These are phyloP conservation scores for Oreochromis aureus DNA, from an alignment of 2,113 vertebrate genomes.

Conservation along the genomic window DNA sequence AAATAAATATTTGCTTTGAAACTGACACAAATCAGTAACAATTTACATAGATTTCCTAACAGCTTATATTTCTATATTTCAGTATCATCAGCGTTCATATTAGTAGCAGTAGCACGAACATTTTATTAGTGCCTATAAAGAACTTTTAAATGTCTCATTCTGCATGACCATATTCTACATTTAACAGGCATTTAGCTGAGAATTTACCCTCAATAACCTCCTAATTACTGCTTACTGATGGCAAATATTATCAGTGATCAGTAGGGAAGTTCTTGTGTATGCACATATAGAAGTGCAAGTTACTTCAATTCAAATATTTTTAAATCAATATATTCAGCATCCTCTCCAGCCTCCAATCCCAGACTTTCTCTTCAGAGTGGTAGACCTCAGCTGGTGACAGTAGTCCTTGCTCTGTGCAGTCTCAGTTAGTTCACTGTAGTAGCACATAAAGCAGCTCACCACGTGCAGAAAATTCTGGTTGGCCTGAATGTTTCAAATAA, in stretches of 20 bases:
- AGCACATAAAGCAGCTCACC: not conserved
- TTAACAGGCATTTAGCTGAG: not conserved
- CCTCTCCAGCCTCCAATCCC: not conserved
- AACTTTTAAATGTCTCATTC: not conserved
- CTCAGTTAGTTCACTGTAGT: not conserved
- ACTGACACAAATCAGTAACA: not conserved
- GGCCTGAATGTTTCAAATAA: not conserved
- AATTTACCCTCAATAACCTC: not conserved
- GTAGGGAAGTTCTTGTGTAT: not conserved
- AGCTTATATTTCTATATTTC: not conserved
- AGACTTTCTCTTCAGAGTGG: not conserved
- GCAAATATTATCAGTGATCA: not conserved
- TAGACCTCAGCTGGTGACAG: not conserved
- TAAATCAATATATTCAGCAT: not conserved
- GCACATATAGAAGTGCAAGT: not conserved
- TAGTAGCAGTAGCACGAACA: not conserved
- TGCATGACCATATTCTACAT: not conserved
- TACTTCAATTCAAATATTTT: not conserved
- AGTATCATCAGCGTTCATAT: not conserved
- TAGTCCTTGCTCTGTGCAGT: not conserved
- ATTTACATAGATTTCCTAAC: not conserved
- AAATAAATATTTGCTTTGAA: not conserved
- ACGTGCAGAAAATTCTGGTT: not conserved
- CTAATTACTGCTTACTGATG: not conserved
- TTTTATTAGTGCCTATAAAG: not conserved